Conservation (phyloP, 2,888 invertebrate species). For the Malacosoma neustria region DNA sequence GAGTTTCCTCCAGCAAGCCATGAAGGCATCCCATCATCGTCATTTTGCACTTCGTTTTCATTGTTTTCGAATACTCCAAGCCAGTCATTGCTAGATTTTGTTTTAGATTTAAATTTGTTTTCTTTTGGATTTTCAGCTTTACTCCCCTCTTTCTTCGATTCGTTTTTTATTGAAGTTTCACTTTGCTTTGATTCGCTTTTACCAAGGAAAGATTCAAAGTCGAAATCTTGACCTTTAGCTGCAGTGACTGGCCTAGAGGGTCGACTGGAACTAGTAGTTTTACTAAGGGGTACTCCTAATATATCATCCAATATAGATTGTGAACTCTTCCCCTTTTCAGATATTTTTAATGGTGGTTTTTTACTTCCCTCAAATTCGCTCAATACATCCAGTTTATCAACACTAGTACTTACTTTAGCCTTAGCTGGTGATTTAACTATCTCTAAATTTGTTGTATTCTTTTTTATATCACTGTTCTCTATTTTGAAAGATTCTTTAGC, state of each 20-base stretch:
- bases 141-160: constrained; percentile 19
- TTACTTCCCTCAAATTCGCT: constrained; percentile 40
- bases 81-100: constrained; percentile 56
- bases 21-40: constrained; percentile 48
- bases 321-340: constrained; percentile 51
- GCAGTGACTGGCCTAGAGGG: constrained; percentile 28
- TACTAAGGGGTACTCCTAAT: constrained; percentile 58
- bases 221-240: constrained; percentile 45
- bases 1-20: constrained; percentile 46
- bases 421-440: constrained; percentile 40
- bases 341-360: constrained; percentile 20
- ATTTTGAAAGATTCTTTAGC: constrained; percentile 45
- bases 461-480: constrained; percentile 24
- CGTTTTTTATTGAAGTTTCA: constrained; percentile 23
- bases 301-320: constrained; percentile 71
- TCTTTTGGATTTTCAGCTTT: constrained; percentile 30
- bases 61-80: constrained; percentile 59
- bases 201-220: constrained; percentile 46
- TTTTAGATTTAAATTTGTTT: constrained; percentile 27
- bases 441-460: constrained; percentile 18
- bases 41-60: constrained; percentile 31
- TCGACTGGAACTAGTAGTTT: constrained; percentile 26
- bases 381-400: constrained; percentile 43
- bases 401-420: constrained; percentile 31
- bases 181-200: constrained; percentile 36